Evolutionary conservation across 2,797 vertebrate species (phyloP).

Genomic region (Gambelia wislizenii): DNA sequence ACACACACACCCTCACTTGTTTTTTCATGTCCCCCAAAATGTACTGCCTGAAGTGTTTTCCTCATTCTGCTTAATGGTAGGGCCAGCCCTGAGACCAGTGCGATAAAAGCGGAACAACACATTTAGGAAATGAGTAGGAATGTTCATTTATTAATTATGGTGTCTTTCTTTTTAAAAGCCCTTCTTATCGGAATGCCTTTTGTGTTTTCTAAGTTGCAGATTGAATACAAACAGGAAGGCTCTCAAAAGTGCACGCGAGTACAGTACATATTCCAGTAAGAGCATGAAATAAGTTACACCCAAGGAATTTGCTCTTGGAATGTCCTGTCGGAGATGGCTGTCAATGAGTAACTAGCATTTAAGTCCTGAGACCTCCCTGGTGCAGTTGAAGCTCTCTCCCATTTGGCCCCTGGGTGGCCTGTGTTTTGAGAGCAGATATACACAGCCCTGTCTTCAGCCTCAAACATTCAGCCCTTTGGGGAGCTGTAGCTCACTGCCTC

Average conservation of each 20-base stretch:
- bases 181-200: background rate
- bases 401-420: conserved; percentile 58
- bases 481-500: conserved; percentile 60
- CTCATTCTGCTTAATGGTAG: background rate
- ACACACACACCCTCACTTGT: background rate
- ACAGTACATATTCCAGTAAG: conserved; percentile 71
- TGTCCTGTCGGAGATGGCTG: conserved; percentile 68
- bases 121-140: no score
- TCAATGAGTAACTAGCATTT: conserved; percentile 59
- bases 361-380: conserved; percentile 62
- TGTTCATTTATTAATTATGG: background rate
- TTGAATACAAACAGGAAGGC: conserved; percentile 37
- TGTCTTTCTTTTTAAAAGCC: background rate
- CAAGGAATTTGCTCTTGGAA: conserved; percentile 61
- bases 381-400: conserved; percentile 65
- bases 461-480: conserved; percentile 51
- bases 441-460: conserved; percentile 61
- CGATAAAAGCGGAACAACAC: background rate
- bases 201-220: background rate
- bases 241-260: conserved; percentile 59
- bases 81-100: background rate
- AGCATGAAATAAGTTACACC: conserved; percentile 73
- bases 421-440: conserved; percentile 40
- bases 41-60: background rate
- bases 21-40: background rate